phyloP scores from a whole-genome alignment of 2,888 invertebrate genomes.

The Polymixis flavicincta region DNA sequence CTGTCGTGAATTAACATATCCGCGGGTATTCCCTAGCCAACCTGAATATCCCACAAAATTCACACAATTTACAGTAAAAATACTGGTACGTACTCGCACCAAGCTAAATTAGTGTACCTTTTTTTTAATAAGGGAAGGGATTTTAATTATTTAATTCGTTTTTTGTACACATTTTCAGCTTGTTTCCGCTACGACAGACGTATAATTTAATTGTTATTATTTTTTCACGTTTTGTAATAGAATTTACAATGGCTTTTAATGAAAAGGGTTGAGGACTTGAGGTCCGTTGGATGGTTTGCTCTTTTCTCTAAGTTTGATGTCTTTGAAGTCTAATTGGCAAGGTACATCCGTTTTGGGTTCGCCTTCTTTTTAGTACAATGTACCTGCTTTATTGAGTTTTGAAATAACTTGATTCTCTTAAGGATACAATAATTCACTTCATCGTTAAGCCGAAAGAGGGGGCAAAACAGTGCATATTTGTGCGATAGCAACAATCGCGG shows the following conservation, averaged over 20 bases:
- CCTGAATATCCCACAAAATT: conserved; percentile 78
- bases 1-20: conserved; percentile 87
- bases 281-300: conserved; percentile 21
- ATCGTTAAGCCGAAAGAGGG: no score
- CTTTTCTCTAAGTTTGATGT: conserved; percentile 23
- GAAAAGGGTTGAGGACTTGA: conserved; percentile 22
- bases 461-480: no score
- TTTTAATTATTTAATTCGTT: conserved; percentile 69
- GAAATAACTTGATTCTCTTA: no score
- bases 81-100: conserved; percentile 35
- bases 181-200: conserved; percentile 54
- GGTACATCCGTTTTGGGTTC: not conserved
- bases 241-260: conserved; percentile 47
- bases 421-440: no score
- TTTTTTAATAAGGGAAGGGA: conserved; percentile 68
- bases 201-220: conserved; percentile 59
- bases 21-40: conserved; percentile 84
- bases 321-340: conserved; percentile 22
- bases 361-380: not conserved
- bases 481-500: no score
- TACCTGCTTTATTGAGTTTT: not conserved
- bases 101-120: conserved; percentile 71
- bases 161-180: conserved; percentile 58
- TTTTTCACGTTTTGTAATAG: conserved; percentile 49
- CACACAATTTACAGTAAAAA: conserved; percentile 64